Evolutionary conservation across 2,888 invertebrate genomes (phyloP).

Genomic region (Strigamia transsilvanica): DNA sequence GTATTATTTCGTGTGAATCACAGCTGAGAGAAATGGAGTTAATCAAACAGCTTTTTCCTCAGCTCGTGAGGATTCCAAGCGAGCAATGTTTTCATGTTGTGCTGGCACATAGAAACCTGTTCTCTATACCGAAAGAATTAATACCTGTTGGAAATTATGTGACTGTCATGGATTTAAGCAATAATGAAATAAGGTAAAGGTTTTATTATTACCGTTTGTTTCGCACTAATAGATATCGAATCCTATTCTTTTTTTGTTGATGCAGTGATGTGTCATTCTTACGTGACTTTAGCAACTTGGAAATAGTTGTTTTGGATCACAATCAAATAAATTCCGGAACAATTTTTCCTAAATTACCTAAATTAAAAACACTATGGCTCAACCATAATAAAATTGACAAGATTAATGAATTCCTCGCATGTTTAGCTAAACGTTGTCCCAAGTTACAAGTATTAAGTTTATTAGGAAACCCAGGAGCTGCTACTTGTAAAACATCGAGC

Average conservation of each 20-base stretch:
- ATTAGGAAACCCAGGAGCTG: conserved; percentile 86
- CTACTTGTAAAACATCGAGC: conserved; percentile 75
- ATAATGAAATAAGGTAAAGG: conserved; percentile 75
- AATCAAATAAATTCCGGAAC: conserved; percentile 77
- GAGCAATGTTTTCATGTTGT: not conserved
- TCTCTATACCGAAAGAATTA: not conserved
- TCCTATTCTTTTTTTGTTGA: conserved; percentile 58
- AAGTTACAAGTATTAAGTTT: conserved; percentile 78
- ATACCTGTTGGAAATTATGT: not conserved
- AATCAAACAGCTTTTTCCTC: conserved; percentile 15
- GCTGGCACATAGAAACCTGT: not conserved
- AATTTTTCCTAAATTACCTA: conserved; percentile 75
- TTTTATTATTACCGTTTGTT: conserved; percentile 50
- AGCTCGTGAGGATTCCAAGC: not conserved
- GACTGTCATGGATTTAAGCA: conserved; percentile 73
- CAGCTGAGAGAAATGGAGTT: conserved; percentile 15
- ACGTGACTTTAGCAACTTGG: conserved; percentile 75
- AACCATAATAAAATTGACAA: conserved; percentile 70
- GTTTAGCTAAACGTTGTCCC: conserved; percentile 67
- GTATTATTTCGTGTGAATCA: conserved; percentile 21
- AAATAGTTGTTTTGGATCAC: conserved; percentile 81
- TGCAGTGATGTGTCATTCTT: conserved; percentile 78
- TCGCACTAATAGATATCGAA: conserved; percentile 18
- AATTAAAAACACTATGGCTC: conserved; percentile 78
- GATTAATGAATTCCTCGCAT: conserved; percentile 75